A percentile compares a stretch with the other conserved stretches of the same genome.
Evolutionary conservation across 2,888 invertebrate genomes (phyloP).

Genomic region (Synanthedon tipuliformis): DNA sequence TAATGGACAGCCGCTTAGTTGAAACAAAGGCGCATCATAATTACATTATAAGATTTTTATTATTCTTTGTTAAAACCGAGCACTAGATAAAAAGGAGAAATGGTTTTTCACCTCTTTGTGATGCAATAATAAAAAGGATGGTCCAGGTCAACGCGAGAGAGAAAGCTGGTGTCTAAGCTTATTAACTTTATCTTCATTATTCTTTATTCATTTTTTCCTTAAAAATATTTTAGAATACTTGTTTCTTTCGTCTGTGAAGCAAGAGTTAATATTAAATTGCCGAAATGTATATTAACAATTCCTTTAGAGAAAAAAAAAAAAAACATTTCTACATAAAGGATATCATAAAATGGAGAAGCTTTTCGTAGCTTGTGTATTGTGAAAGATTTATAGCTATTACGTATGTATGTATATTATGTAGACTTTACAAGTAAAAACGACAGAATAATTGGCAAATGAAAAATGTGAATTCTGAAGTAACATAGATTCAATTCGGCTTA

Average conservation of each 20-base stretch:
- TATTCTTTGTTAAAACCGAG: background rate
- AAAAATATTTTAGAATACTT: conserved; percentile 4
- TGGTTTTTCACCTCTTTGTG: conserved; percentile 34
- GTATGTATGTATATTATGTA: no score
- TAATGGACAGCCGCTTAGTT: background rate
- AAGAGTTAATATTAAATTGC: no score
- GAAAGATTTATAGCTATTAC: no score
- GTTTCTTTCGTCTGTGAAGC: conserved; percentile 1
- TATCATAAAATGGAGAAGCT: no score
- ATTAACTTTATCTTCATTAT: conserved; percentile 40
- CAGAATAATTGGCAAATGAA: no score
- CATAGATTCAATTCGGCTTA: background rate
- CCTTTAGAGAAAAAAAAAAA: no score
- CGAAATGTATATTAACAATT: no score
- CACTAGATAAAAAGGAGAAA: conserved; percentile 29
- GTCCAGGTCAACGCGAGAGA: conserved; percentile 38
- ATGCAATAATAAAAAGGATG: conserved; percentile 49
- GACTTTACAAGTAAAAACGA: no score
- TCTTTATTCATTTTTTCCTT: conserved; percentile 14
- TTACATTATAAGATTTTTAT: background rate
- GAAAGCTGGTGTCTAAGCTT: conserved; percentile 44
- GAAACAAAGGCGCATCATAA: background rate
- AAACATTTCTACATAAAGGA: no score
- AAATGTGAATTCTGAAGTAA: no score
- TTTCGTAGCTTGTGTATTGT: no score